Percentiles rank a stretch among this genome's conserved stretches.
Evolutionary conservation across 1,140 invertebrate genomes (phyloP).

Genomic region (Zelostemma sp.): DNA sequence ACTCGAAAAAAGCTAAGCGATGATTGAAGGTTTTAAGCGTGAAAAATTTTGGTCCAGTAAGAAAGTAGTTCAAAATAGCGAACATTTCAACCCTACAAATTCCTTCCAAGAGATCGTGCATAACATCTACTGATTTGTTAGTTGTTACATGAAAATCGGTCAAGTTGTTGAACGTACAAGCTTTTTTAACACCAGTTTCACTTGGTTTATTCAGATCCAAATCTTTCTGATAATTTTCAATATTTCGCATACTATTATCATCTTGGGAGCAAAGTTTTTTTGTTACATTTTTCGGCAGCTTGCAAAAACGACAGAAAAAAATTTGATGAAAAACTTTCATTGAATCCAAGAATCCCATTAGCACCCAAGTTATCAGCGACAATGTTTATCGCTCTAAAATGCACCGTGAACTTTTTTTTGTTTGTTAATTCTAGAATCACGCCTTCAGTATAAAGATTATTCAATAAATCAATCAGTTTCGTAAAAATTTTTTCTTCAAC

Average conservation of each 20-base stretch:
- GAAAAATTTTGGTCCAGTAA: slow-evolving; percentile 16
- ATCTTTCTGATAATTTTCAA: slow-evolving; percentile 10
- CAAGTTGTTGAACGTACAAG: slow-evolving; percentile 26
- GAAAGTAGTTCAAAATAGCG: slow-evolving; percentile 11
- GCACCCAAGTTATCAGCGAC: slow-evolving; percentile 37
- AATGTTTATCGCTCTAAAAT: no score
- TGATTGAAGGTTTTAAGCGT: slow-evolving; percentile 23
- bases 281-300: slow-evolving; percentile 1
- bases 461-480: no score
- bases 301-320: slow-evolving; percentile 30
- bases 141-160: slow-evolving; percentile 24
- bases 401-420: no score
- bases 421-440: no score
- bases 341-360: slow-evolving; percentile 25
- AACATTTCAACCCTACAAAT: slow-evolving; percentile 21
- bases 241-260: background rate
- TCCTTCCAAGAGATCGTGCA: slow-evolving; percentile 29
- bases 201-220: background rate
- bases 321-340: slow-evolving; percentile 27
- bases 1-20: slow-evolving; percentile 13
- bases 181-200: slow-evolving; percentile 21
- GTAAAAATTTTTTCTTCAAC: no score
- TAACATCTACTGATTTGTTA: slow-evolving; percentile 25
- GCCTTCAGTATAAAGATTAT: no score
- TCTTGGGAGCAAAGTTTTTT: slow-evolving; percentile 10